Evolutionary conservation across 1,140 invertebrate species (phyloP), one percentile per base, ranked within the genome.

Genomic region (Linepithema humile): DNA sequence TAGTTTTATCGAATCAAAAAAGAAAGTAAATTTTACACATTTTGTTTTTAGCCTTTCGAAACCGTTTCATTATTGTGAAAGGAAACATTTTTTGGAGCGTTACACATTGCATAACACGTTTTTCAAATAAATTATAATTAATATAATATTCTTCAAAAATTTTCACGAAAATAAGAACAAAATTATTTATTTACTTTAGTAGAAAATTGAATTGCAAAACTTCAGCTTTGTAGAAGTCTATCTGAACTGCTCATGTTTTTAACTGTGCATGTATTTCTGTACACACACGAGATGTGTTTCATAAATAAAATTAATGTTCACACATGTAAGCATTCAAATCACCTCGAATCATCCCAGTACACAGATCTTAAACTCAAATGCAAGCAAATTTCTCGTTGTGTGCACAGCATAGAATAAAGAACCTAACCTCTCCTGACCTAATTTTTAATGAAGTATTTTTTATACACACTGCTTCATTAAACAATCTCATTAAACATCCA

Each of bases 261-360:
- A n/a, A n/a, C n/a, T n/a, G n/a, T n/a, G n/a, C n/a, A 3, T 53
- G 48, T n/a, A 53, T 53, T 9, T 53, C 48, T 73, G 15, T 20
- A 12, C 12, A 15, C 7, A 15, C 23, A 9, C 23, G n/a, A 15
- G 3, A 38, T 73, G 23, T 75, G 12, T 40, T 12, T 53, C 50
- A 73, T 23, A 23, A 43, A 20, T 23, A 17, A 60, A 15, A 48
- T 48, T 57, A 29, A 60, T 20, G 15, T 12, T 5, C 26, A 23
- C 9, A 26, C 72, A 45, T 75, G 35, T 60, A 59, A 48, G 72
- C 72, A 43, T 75, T 75, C 35, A 75, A 75, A 60, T 75, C 72
- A 74, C 55, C 26, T 57, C 23, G 40, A 43, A n/a, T 20, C 12
- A 43, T 40, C 35, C 23, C 53, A 35, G 17, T 57, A 40, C 35